Evolutionary conservation across 2,113 vertebrate genomes (phyloP), one percentile per base, ranked within the genome.

Genomic region (Balaeniceps rex): DNA sequence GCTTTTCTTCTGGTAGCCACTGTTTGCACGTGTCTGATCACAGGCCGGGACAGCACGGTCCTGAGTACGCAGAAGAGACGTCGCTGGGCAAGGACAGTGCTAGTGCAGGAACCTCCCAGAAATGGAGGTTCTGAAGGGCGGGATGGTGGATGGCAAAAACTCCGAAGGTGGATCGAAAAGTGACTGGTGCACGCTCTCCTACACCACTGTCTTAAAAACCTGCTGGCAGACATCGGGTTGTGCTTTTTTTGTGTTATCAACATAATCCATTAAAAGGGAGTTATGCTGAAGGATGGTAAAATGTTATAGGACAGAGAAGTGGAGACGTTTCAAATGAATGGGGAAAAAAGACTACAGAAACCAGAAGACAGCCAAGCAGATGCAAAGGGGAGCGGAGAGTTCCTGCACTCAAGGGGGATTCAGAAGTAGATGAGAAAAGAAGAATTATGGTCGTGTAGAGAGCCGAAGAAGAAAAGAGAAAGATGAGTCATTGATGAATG

Each of bases 401-500:
- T 94, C 21, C 64, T 94, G 69, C 61, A 46, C 74, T 93, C 49
- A 74, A 71, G 66, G 46, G 17, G 12, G 52, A 77, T 87, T 95
- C 44, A 80, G 65, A 92, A 87, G 71, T 88, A 93, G 83, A 85
- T 71, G 71, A 68, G 79, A 64, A 90, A 94, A 94, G 68, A 91
- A 72, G 68, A 91, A 72, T 90, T 90, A 61, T 5, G 26, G 44
- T 89, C 40, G 3, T 92, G 61, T 51, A 81, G 83, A 86, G 69
- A 79, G 52, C 23, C 65, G 79, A 84, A 94, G 74, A 77, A 92
- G 84, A 96, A 93, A 93, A 83, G 79, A 79, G 58, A 93, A 90
- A 81, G 82, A 92, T 90, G 88, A 95, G 52, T 87, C 79, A 84
- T 44, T 92, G 95, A 94, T 95, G 94, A 94, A 93, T 25, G 38